These are phyloP conservation scores for Probaryconus sp. DNA, from an alignment of 1,140 invertebrate genomes.

Conservation along the genomic window DNA sequence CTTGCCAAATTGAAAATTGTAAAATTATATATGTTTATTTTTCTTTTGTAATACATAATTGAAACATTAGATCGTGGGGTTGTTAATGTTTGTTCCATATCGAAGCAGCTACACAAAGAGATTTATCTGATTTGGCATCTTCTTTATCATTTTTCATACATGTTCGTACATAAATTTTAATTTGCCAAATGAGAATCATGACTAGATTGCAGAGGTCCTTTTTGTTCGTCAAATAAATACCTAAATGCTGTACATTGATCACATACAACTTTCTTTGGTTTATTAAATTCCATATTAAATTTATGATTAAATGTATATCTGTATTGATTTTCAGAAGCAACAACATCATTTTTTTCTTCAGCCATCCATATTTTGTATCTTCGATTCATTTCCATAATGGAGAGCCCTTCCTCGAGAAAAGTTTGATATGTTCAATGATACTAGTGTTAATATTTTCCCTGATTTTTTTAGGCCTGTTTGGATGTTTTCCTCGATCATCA, in stretches of 20 bases:
- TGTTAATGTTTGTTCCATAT: background rate
- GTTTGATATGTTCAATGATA: too few species aligned
- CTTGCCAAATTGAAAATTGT: background rate
- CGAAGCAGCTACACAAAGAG: background rate
- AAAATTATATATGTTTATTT: background rate
- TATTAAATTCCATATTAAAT: background rate
- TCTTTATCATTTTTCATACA: slow-evolving; percentile 1
- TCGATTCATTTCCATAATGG: too few species aligned
- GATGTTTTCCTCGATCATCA: too few species aligned
- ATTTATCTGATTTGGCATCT: background rate
- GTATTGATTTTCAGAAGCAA: too few species aligned
- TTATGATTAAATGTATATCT: background rate
- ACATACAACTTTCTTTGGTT: background rate
- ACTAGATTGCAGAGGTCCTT: too few species aligned
- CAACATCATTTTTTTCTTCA: too few species aligned
- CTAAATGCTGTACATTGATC: background rate
- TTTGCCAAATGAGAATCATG: too few species aligned
- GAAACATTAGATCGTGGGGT: background rate
- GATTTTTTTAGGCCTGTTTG: too few species aligned
- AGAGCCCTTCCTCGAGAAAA: too few species aligned
- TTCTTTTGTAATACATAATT: background rate
- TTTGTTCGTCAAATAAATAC: background rate
- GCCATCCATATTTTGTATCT: too few species aligned
- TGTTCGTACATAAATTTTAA: too few species aligned
- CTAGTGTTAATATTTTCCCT: too few species aligned